Conservation (phyloP, 2,888 invertebrate species). For the Caenorhabditis sinica region DNA sequence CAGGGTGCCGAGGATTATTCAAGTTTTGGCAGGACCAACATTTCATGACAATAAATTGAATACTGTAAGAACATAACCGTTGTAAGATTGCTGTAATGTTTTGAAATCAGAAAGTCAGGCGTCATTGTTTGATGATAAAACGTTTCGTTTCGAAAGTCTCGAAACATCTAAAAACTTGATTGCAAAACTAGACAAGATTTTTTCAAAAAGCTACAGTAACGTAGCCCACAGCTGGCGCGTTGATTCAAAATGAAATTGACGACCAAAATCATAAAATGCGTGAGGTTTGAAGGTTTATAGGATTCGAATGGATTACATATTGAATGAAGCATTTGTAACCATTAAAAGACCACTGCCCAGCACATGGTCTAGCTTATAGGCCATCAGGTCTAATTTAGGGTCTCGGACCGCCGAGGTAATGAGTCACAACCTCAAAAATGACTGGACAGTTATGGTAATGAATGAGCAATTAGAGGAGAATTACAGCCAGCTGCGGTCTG, state of each 20-base stretch:
- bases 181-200: not conserved
- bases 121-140: not conserved
- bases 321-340: not conserved
- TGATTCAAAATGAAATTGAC: not conserved
- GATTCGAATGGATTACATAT: not conserved
- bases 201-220: not conserved
- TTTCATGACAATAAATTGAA: not conserved
- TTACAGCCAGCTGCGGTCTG: not conserved
- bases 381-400: constrained; percentile 47
- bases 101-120: not conserved
- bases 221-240: not conserved
- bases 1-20: constrained; percentile 17
- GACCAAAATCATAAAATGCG: constrained; percentile 1
- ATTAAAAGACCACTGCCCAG: not conserved
- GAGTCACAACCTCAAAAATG: not conserved
- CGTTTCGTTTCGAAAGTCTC: not conserved
- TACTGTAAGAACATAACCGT: not conserved
- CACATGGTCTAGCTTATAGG: constrained; percentile 18
- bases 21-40: not conserved
- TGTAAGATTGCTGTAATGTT: not conserved
- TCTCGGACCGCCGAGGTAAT: constrained; percentile 25
- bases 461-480: not conserved
- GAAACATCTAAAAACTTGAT: not conserved
- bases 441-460: not conserved
- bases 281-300: not conserved